These are phyloP conservation scores for Myotis vivesi DNA, from an alignment of 2,797 vertebrate species.

Conservation along the genomic window DNA sequence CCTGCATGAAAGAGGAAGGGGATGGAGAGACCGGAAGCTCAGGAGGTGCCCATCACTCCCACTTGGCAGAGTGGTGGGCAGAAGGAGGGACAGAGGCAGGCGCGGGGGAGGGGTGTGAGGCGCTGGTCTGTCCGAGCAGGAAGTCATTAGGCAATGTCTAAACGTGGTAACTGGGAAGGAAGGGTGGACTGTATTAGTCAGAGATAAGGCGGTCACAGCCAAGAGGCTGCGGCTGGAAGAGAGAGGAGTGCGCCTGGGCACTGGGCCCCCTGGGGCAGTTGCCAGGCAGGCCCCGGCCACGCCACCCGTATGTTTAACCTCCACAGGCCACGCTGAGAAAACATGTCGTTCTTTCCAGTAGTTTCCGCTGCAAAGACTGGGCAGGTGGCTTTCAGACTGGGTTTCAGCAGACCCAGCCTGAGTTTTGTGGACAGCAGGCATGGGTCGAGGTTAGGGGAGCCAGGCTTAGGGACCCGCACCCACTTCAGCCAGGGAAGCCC, in stretches of 20 bases:
- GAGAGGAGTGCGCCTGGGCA: fast-evolving
- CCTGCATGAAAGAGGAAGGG: neutral
- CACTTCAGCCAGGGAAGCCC: neutral
- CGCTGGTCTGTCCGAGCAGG: too few relatives aligned
- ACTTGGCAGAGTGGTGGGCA: fast-evolving
- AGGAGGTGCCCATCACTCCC: fast-evolving
- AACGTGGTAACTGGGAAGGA: fast-evolving
- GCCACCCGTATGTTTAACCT: fast-evolving
- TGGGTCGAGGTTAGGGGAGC: fast-evolving
- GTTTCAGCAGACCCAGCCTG: neutral
- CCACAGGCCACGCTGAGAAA: neutral
- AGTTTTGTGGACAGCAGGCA: fast-evolving
- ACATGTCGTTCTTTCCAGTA: fast-evolving
- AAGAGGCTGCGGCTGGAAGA: neutral
- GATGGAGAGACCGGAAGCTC: fast-evolving
- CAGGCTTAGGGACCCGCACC: neutral
- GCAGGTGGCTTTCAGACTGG: neutral
- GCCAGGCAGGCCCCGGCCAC: neutral
- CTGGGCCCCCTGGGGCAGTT: neutral
- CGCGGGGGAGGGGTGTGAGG: fast-evolving
- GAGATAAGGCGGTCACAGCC: neutral
- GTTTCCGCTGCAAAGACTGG: neutral
- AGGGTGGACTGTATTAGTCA: fast-evolving
- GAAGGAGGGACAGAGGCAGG: neutral
- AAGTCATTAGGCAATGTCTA: fast-evolving